Evolutionary conservation across 2,113 vertebrate genomes (phyloP), one percentile per base, ranked within the genome.

Genomic region (Rana temporaria): DNA sequence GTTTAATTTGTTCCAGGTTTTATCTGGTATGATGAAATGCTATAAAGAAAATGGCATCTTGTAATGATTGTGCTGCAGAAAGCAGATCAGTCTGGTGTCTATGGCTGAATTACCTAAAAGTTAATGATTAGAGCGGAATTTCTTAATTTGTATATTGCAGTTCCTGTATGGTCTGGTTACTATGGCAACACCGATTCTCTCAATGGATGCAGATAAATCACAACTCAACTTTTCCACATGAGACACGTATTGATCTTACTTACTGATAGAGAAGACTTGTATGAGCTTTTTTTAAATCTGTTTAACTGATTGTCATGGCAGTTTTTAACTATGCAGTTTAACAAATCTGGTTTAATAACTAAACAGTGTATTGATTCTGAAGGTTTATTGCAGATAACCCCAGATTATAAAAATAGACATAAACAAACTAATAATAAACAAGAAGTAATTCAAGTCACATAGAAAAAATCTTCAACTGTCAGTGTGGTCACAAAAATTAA

Each of bases 111-210:
- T 53, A 19, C 48, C 32, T 57, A 73, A 73, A 73, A 73, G 24
- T 57, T 19, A 57, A 71, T 71, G 48, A 71, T 71, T 71, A 19
- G 20, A n/a, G 16, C 20, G 14, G 53, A 72, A 72, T 32, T 72
- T 57, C 70, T 32, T 72, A 72, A 74, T 74, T 74, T 74, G 30
- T 74, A 20, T 11, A 74, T 74, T 4, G 38, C 18, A 59, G 19
- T 38, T 38, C 24, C 18, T 59, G 71, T 14, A 18, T 63, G 22
- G 60, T 15, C 20, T 38, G 71, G 71, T 74, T 60, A 30, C 7
- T 55, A 74, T 38, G 55, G n/a, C 19, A 74, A 60, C 55, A 16
- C 26, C 38, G 4, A 60, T 74, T 38, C 34, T 18, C 70, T 71
- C 18, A 59, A 74, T 38, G 30, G 71, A 60, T 34, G 30, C 17